A percentile compares a stretch with the other conserved stretches of the same genome.
phyloP scores from a whole-genome alignment of 2,888 invertebrate genomes.

The Keiferia lycopersicella region DNA sequence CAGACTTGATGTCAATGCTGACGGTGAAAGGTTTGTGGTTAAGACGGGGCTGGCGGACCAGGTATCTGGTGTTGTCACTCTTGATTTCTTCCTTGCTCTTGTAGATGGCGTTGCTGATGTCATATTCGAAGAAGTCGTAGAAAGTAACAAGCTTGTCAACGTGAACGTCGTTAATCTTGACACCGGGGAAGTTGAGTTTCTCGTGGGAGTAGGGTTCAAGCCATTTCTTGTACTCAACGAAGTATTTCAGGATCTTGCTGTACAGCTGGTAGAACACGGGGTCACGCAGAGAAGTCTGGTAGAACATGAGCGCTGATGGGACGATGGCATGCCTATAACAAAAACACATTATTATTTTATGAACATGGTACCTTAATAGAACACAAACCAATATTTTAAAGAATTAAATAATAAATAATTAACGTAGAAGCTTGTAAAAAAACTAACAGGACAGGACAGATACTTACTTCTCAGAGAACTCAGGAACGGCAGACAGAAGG shows the following conservation, averaged over 20 bases:
- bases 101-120: slow-evolving; percentile 79
- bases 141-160: slow-evolving; percentile 80
- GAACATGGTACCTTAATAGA: no score
- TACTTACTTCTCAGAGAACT: slow-evolving; percentile 48
- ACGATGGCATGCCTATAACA: slow-evolving; percentile 58
- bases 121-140: slow-evolving; percentile 82
- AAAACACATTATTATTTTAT: background rate
- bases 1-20: slow-evolving; percentile 65
- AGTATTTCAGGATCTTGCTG: slow-evolving; percentile 71
- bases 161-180: slow-evolving; percentile 75
- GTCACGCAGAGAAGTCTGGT: slow-evolving; percentile 83
- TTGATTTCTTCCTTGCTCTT: slow-evolving; percentile 54
- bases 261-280: slow-evolving; percentile 84
- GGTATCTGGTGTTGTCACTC: slow-evolving; percentile 62
- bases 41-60: slow-evolving; percentile 84
- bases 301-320: slow-evolving; percentile 83
- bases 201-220: slow-evolving; percentile 74
- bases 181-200: slow-evolving; percentile 74
- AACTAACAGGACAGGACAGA: background rate
- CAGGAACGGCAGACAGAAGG: slow-evolving; percentile 57
- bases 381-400: no score
- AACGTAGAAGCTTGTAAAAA: background rate
- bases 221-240: slow-evolving; percentile 75
- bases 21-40: slow-evolving; percentile 79
- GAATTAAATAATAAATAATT: no score